phyloP scores from a whole-genome alignment of 2,888 invertebrate species.

The Dryococelus australis region DNA sequence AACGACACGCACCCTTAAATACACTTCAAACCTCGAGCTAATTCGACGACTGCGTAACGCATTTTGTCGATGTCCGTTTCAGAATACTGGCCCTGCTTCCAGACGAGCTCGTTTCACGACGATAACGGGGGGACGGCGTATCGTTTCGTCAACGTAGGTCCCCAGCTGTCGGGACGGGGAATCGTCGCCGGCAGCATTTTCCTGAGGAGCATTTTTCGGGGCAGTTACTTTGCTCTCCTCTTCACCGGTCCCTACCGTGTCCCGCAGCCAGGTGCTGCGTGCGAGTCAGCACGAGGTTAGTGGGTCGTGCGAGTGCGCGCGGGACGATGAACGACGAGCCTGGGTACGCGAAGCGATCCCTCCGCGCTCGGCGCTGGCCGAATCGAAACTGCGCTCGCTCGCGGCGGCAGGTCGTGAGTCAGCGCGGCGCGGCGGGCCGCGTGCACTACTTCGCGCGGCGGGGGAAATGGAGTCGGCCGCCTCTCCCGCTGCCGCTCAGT shows the following conservation, averaged over 20 bases:
- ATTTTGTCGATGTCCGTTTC: neutral
- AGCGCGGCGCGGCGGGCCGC: constrained; percentile 17
- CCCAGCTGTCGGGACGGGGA: neutral
- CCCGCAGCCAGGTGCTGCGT: no score
- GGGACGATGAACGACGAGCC: no score
- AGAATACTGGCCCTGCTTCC: constrained; percentile 36
- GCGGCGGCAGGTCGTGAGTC: constrained; percentile 29
- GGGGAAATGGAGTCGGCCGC: constrained; percentile 27
- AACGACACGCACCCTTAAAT: neutral
- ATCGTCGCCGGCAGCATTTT: constrained; percentile 2
- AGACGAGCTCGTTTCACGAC: neutral
- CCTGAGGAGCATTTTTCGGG: constrained; percentile 34
- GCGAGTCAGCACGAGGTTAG: no score
- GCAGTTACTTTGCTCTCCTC: neutral
- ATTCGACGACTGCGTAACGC: neutral
- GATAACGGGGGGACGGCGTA: constrained; percentile 28
- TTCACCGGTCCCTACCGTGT: neutral
- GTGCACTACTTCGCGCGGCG: constrained; percentile 29
- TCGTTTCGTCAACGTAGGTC: constrained; percentile 13
- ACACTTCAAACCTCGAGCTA: neutral
- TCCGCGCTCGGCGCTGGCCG: neutral
- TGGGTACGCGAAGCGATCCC: neutral
- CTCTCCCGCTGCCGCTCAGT: neutral
- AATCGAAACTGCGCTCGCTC: constrained; percentile 5
- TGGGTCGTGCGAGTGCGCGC: no score